phyloP scores from a whole-genome alignment of 2,113 vertebrate genomes.

The Myanophis thanlyinensis region DNA sequence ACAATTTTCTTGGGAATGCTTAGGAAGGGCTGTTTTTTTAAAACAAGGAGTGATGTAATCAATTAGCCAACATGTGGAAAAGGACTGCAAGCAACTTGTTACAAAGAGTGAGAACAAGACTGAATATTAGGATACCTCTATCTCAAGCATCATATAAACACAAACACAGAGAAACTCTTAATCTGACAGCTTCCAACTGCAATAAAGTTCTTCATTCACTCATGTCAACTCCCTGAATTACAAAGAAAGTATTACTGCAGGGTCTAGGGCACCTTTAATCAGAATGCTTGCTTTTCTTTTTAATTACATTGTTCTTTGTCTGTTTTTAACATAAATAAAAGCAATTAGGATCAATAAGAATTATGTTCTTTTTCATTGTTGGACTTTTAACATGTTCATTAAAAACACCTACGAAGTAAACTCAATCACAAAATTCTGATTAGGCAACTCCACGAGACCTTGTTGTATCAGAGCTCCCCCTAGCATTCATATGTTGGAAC shows the following conservation, averaged over 20 bases:
- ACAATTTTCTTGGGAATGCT: background rate
- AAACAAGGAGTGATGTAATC: background rate
- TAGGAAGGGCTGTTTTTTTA: background rate
- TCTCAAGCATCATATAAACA: background rate
- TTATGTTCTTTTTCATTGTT: background rate
- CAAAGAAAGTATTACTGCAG: background rate
- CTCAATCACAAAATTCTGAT: background rate
- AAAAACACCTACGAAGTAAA: background rate
- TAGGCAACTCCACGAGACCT: accelerated
- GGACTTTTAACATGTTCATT: background rate
- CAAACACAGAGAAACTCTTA: background rate
- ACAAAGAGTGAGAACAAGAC: background rate
- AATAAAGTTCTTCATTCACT: background rate
- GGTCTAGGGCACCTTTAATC: background rate
- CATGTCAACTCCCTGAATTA: background rate
- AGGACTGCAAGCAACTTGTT: background rate
- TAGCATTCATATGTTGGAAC: conserved; percentile 17
- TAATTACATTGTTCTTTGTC: background rate
- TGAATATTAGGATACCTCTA: background rate
- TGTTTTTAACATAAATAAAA: background rate
- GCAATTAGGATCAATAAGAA: background rate
- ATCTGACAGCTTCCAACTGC: background rate
- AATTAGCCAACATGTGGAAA: background rate
- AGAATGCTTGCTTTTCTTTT: background rate
- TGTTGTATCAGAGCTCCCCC: conserved; percentile 58